Evolutionary conservation across 2,113 vertebrate genomes (phyloP).

Genomic region (Ctenodactylus gundi): DNA sequence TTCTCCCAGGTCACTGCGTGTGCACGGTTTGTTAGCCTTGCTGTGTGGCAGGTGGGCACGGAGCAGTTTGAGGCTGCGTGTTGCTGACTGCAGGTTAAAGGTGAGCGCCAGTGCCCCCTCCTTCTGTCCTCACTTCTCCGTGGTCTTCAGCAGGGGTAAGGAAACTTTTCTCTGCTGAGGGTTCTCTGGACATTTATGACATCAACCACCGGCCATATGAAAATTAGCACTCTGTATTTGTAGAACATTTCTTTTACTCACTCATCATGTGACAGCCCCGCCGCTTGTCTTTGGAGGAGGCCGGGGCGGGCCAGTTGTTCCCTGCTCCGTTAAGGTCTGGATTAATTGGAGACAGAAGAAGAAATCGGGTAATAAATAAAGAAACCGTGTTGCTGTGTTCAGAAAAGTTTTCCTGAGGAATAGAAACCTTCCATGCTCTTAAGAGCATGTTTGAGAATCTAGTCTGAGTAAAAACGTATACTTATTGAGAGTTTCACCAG

Average conservation of each 20-base stretch:
- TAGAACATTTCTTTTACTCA: too few relatives aligned
- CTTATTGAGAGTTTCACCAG: not conserved
- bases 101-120: not conserved
- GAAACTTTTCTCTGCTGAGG: too few relatives aligned
- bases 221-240: too few relatives aligned
- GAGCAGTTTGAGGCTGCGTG: too few relatives aligned
- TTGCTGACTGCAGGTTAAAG: not conserved
- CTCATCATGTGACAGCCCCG: too few relatives aligned
- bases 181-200: too few relatives aligned
- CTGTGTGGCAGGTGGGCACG: fast-evolving
- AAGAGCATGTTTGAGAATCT: not conserved
- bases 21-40: not conserved
- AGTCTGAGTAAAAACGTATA: not conserved
- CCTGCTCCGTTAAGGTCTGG: not conserved
- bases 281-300: too few relatives aligned
- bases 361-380: not conserved
- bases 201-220: too few relatives aligned
- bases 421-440: not conserved
- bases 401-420: not conserved
- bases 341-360: not conserved
- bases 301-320: too few relatives aligned
- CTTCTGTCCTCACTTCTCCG: not conserved
- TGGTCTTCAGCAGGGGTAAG: too few relatives aligned
- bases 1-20: fast-evolving
- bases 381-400: not conserved